Evolutionary conservation across 2,888 invertebrate genomes (phyloP).

Genomic region (Hartigia nigra): DNA sequence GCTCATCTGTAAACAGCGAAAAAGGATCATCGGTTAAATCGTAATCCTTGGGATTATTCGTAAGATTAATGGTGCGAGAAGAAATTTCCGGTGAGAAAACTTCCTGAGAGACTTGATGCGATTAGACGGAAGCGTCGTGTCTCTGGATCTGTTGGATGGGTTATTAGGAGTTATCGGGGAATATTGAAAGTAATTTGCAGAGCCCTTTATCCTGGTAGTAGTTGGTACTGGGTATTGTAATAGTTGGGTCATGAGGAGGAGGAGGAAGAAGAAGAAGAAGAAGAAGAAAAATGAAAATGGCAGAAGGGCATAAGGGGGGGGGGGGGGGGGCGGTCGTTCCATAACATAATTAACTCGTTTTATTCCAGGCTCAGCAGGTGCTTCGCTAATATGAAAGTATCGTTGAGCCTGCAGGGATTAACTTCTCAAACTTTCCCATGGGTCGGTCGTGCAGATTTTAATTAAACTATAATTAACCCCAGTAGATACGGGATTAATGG

Average conservation of each 20-base stretch:
- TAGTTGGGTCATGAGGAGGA: neutral
- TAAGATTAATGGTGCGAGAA: neutral
- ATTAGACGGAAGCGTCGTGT: neutral
- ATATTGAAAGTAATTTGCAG: neutral
- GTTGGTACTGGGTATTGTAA: neutral
- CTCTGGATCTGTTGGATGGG: neutral
- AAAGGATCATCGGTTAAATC: neutral
- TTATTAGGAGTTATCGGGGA: neutral
- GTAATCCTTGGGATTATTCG: neutral
- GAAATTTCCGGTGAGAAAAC: neutral
- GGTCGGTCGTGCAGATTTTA: conserved; percentile 50
- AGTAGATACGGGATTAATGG: conserved; percentile 44
- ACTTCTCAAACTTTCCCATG: conserved; percentile 57
- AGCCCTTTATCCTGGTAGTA: neutral
- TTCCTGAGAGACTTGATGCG: neutral
- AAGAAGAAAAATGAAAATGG: conserved; percentile 2
- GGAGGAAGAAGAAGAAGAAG: conserved; percentile 15
- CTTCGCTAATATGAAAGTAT: conserved; percentile 56
- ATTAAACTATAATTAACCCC: conserved; percentile 57
- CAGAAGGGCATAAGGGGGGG: neutral
- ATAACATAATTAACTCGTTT: conserved; percentile 55
- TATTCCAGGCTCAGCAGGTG: conserved; percentile 45
- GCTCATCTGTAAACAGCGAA: conserved; percentile 50
- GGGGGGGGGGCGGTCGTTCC: conserved; percentile 12
- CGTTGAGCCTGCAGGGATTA: conserved; percentile 51